phyloP scores from a whole-genome alignment of 2,113 vertebrate species.

The Oncorhynchus mykiss region DNA sequence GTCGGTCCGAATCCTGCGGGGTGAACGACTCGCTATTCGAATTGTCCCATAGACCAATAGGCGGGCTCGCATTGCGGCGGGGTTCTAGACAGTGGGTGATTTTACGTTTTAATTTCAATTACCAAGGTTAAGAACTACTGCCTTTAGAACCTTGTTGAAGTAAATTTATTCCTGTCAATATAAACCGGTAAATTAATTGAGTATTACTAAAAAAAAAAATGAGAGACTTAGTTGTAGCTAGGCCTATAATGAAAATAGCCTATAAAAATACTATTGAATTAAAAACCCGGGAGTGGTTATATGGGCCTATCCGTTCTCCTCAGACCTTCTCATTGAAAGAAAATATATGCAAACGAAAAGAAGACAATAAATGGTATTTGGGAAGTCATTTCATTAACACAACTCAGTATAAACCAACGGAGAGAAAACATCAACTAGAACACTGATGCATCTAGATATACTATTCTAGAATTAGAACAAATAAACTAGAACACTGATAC shows the following conservation, averaged over 20 bases:
- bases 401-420: too few species aligned
- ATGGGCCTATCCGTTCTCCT: too few species aligned
- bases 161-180: constrained; percentile 69
- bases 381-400: neutral
- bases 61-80: constrained; percentile 27
- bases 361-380: neutral
- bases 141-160: constrained; percentile 59
- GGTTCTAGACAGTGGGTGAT: constrained; percentile 48
- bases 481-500: too few species aligned
- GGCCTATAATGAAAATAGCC: constrained; percentile 39
- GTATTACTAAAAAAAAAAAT: constrained; percentile 58
- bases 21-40: constrained; percentile 54
- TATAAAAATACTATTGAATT: constrained; percentile 10
- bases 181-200: constrained; percentile 67
- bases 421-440: too few species aligned
- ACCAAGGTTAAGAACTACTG: constrained; percentile 57
- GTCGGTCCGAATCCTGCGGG: constrained; percentile 44
- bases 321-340: too few species aligned
- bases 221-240: constrained; percentile 55
- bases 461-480: too few species aligned
- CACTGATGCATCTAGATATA: too few species aligned
- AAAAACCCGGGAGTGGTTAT: neutral
- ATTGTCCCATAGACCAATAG: constrained; percentile 53
- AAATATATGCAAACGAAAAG: neutral
- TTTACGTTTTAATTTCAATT: constrained; percentile 75